phyloP scores from a whole-genome alignment of 1,140 invertebrate genomes.

The Tetramorium simillimum region DNA sequence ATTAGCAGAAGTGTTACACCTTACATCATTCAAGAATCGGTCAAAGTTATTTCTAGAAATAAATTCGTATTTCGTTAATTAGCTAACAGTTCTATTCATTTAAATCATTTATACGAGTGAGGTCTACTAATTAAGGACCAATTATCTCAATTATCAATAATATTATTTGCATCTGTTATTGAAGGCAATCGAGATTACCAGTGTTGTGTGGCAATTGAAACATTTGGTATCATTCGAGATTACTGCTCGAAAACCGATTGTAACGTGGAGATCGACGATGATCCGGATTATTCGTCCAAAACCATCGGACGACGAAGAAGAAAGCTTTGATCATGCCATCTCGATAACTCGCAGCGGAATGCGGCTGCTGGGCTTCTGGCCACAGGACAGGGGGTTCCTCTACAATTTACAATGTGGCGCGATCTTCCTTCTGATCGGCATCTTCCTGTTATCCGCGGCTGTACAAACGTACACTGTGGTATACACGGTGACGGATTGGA shows the following conservation, averaged over 20 bases:
- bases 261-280: neutral
- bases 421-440: neutral
- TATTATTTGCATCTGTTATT: neutral
- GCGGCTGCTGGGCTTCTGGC: neutral
- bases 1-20: neutral
- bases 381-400: neutral
- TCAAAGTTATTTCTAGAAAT: neutral
- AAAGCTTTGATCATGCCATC: neutral
- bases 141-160: neutral
- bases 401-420: neutral
- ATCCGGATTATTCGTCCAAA: neutral
- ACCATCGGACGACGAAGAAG: neutral
- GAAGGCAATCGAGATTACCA: neutral
- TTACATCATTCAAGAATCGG: neutral
- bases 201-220: too few species aligned
- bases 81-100: neutral
- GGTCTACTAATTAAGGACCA: neutral
- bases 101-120: neutral
- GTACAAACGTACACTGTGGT: neutral
- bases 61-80: neutral
- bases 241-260: neutral
- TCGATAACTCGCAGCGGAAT: neutral
- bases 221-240: neutral
- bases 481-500: neutral
- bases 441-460: neutral